Evolutionary conservation across 1,140 invertebrate genomes (phyloP).

Genomic region (Ostrea edulis): DNA sequence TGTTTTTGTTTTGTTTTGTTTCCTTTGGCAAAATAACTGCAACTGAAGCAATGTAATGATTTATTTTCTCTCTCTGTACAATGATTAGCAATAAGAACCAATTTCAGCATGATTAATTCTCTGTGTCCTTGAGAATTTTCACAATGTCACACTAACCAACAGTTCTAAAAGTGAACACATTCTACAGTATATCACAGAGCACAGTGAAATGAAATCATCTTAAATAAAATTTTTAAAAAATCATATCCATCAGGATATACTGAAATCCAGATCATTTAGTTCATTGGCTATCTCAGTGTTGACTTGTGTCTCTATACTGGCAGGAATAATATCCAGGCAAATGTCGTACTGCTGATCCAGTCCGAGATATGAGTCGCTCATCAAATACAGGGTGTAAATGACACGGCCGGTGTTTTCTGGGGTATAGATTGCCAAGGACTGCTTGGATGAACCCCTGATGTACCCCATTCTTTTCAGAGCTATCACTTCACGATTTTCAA

Average conservation of each 20-base stretch:
- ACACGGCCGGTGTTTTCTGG: constrained; percentile 84
- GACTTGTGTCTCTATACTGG: constrained; percentile 71
- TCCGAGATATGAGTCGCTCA: constrained; percentile 96
- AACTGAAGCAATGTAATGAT: not conserved
- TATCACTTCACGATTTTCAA: constrained; percentile 86
- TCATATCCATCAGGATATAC: not conserved
- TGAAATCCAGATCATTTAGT: constrained; percentile 58
- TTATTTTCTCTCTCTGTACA: not conserved
- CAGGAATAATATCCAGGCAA: constrained; percentile 73
- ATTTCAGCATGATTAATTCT: not conserved
- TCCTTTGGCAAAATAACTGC: not conserved
- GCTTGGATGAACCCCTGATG: constrained; percentile 66
- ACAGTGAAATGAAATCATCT: not conserved
- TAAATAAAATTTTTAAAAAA: not conserved
- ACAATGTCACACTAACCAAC: not conserved
- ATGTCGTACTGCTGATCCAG: constrained; percentile 95
- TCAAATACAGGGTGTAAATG: constrained; percentile 90
- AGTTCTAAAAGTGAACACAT: not conserved
- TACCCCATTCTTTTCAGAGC: constrained; percentile 89
- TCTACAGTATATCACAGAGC: not conserved
- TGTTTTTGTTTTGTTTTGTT: too few species aligned
- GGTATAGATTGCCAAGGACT: constrained; percentile 85
- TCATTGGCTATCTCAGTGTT: constrained; percentile 71
- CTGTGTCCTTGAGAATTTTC: not conserved
- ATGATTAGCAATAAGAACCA: not conserved